Conservation (phyloP, 2,797 vertebrate genomes). For the Pantherophis vulpinus region DNA sequence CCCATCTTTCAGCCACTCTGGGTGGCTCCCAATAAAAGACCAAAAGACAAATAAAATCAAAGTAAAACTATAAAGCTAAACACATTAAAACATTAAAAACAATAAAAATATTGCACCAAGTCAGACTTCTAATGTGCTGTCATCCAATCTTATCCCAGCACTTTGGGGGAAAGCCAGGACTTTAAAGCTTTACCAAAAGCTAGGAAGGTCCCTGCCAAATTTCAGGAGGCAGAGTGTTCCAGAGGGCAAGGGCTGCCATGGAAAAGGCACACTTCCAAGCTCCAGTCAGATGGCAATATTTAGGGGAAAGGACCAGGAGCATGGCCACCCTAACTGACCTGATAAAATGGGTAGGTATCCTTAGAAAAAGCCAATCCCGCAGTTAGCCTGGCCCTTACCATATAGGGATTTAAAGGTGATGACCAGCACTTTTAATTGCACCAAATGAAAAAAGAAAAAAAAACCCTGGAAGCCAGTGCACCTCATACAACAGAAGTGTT, state of each 20-base stretch:
- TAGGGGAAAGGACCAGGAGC: no score
- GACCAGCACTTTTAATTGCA: no score
- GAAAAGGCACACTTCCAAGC: no score
- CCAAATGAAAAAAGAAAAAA: no score
- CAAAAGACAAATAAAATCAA: neutral
- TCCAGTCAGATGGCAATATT: no score
- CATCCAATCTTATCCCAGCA: neutral
- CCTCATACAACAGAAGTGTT: no score
- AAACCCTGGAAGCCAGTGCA: no score
- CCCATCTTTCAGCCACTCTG: neutral
- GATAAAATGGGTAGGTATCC: no score
- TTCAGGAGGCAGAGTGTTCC: neutral
- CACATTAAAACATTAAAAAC: neutral
- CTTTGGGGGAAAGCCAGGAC: neutral
- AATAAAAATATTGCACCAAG: neutral
- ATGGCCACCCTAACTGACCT: no score
- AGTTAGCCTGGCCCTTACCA: no score
- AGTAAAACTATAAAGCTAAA: neutral
- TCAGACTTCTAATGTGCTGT: neutral
- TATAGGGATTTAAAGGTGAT: no score
- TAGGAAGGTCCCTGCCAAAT: neutral
- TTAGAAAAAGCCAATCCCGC: no score
- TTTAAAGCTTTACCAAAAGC: neutral
- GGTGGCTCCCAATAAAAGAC: neutral
- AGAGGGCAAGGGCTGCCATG: neutral